These are phyloP conservation scores for Triplophysa dalaica DNA, from an alignment of 2,113 vertebrate genomes.

Conservation along the genomic window DNA sequence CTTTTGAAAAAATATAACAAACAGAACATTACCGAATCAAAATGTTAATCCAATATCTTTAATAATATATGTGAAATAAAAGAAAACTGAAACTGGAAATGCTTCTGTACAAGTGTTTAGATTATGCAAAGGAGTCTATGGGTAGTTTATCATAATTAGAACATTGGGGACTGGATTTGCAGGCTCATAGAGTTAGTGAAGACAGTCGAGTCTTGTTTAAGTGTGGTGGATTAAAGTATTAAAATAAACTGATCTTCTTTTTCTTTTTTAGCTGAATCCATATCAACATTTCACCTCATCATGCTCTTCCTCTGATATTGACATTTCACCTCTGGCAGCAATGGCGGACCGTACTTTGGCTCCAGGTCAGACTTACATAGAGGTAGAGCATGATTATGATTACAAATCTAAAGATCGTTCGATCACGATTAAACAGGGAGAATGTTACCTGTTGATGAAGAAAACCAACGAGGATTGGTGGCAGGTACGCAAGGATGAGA, in stretches of 20 bases:
- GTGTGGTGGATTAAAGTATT: not conserved
- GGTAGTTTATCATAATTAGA: not conserved
- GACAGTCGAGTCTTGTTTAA: not conserved
- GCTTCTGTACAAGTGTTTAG: no score
- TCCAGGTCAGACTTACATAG: constrained; percentile 84
- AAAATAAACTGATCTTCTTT: not conserved
- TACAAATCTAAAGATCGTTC: constrained; percentile 88
- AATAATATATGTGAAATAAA: no score
- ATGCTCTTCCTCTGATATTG: not conserved
- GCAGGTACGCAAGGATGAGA: constrained; percentile 90
- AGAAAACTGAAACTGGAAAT: no score
- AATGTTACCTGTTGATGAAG: constrained; percentile 89
- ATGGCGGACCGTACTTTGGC: constrained; percentile 64
- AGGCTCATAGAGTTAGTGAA: no score
- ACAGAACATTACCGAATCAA: no score
- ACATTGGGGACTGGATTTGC: not conserved
- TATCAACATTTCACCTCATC: not conserved
- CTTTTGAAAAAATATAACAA: no score
- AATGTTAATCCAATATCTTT: no score
- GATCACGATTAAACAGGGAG: constrained; percentile 88
- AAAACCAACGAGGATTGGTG: constrained; percentile 98
- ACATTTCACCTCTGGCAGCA: constrained; percentile 35
- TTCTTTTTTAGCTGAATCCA: constrained; percentile 28
- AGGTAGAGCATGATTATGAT: constrained; percentile 95
- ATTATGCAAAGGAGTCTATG: no score